A percentile compares a stretch with the other conserved stretches of the same genome.
Conservation (phyloP, 2,797 vertebrate genomes). For the Sebastes iracundus region DNA sequence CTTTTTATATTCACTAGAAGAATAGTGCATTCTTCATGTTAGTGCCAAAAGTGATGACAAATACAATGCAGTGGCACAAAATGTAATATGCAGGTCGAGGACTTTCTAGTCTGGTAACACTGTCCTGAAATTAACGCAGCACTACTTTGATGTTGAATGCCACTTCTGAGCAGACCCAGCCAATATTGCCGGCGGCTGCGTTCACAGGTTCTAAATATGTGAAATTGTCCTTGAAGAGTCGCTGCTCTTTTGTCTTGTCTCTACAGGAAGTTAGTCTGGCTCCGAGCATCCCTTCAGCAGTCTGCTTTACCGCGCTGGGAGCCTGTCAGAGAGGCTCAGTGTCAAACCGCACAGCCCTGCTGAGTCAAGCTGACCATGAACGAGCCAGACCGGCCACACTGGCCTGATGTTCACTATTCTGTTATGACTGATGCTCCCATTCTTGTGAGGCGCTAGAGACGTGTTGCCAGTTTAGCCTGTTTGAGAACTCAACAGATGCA, state of each 20-base stretch:
- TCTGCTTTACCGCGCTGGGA: slow-evolving; percentile 54
- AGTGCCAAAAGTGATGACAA: not conserved
- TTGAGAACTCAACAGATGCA: slow-evolving; percentile 1
- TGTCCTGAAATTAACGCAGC: not conserved
- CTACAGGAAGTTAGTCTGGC: slow-evolving; percentile 36
- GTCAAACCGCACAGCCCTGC: slow-evolving; percentile 59
- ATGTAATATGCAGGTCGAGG: not conserved
- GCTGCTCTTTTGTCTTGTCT: slow-evolving; percentile 50
- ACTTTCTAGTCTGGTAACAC: not conserved
- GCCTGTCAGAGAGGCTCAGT: slow-evolving; percentile 66
- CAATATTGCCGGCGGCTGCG: not conserved
- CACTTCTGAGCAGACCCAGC: not conserved
- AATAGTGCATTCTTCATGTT: not conserved
- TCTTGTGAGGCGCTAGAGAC: slow-evolving; percentile 16
- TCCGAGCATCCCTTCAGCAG: slow-evolving; percentile 57
- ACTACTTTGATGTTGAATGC: not conserved
- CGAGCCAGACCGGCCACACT: slow-evolving; percentile 29
- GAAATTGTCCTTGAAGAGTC: slow-evolving; percentile 61
- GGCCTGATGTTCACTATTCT: slow-evolving; percentile 33
- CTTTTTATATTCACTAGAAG: not conserved
- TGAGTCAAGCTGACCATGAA: slow-evolving; percentile 69
- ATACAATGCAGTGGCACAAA: not conserved
- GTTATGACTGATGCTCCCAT: slow-evolving; percentile 10
- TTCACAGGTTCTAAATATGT: slow-evolving; percentile 57
- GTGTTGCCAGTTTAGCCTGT: slow-evolving; percentile 23